Base-by-base conservation (phyloP, 2,113 vertebrate genomes). In the Microcebus murinus region DNA sequence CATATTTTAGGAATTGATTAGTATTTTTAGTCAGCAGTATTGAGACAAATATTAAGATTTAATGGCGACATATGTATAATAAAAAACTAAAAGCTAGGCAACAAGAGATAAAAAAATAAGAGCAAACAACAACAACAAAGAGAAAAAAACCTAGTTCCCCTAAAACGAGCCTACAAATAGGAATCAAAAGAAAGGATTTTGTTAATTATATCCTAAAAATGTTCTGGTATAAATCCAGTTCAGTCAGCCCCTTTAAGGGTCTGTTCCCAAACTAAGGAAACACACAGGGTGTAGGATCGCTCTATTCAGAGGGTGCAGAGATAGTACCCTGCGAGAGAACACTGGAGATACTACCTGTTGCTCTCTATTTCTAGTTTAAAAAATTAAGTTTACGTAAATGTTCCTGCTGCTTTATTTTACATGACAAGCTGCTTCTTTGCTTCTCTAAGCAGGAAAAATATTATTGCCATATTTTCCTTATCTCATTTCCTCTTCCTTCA, bases 401-500 rank as follows among this genome's bases (percentile, higher is more conserved):
- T 74, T 70, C 59, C n/a, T 65, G 27, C 48, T 50, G 36, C 9
- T 63, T 87, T 83, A 59, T 83, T 87, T 70, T 52, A 61, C 77
- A 55, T 21, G 4, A 80, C 34, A 42, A 67, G 34, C 63, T 91
- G 45, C 61, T 71, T 42, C n/a, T 67, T 39, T 34, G 76, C 29
- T 74, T 94, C 45, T 84, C 61, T 36, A 91, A 87, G 63, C 81
- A 73, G 36, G 52, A 48, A 29, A 87, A 94, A 50, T 34, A 74
- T 80, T 82, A 39, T n/a, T 34, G 45, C 76, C 50, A 90, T 68
- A 31, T 39, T 65, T 76, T 27, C 17, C n/a, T 13, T 52, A 39
- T 92, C 50, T 86, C 67, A 65, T 76, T 96, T 93, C 71, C 89
- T 74, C 39, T 89, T 89, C 39, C 42, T 92, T 92, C 39, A 74